phyloP scores from a whole-genome alignment of 2,888 invertebrate genomes.

The Aspidiotus rigidus region DNA sequence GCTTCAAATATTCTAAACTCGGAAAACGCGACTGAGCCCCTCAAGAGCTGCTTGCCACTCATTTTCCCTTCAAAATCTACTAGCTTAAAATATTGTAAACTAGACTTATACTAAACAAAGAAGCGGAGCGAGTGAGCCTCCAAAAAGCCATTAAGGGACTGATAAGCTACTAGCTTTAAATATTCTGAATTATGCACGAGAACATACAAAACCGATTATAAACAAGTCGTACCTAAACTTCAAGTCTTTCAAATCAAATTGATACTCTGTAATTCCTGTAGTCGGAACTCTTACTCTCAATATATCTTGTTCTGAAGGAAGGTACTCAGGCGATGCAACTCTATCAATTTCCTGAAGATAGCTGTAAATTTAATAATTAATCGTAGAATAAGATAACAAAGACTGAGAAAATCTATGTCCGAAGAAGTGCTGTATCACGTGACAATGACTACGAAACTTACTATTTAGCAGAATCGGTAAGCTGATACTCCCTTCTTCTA shows the following conservation, averaged over 20 bases:
- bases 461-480: slow-evolving; percentile 99
- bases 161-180: no score
- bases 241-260: slow-evolving; percentile 99
- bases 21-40: no score
- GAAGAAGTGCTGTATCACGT: neutral
- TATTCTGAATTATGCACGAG: slow-evolving; percentile 26
- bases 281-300: slow-evolving; percentile 98
- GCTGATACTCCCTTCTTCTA: slow-evolving; percentile 97
- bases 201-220: slow-evolving; percentile 28
- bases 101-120: no score
- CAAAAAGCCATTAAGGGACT: no score
- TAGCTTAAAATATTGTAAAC: no score
- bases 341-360: slow-evolving; percentile 98
- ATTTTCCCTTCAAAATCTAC: no score
- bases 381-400: neutral
- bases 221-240: slow-evolving; percentile 78
- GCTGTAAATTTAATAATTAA: slow-evolving; percentile 50
- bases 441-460: slow-evolving; percentile 49
- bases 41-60: no score
- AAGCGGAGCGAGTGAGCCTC: no score
- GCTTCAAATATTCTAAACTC: no score
- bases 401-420: no score
- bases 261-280: slow-evolving; percentile 99
- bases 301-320: slow-evolving; percentile 99
- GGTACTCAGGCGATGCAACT: slow-evolving; percentile 89